Evolutionary conservation across 2,797 vertebrate species (phyloP), one percentile per base, ranked within the genome.

Genomic region (Alcedo atthis): DNA sequence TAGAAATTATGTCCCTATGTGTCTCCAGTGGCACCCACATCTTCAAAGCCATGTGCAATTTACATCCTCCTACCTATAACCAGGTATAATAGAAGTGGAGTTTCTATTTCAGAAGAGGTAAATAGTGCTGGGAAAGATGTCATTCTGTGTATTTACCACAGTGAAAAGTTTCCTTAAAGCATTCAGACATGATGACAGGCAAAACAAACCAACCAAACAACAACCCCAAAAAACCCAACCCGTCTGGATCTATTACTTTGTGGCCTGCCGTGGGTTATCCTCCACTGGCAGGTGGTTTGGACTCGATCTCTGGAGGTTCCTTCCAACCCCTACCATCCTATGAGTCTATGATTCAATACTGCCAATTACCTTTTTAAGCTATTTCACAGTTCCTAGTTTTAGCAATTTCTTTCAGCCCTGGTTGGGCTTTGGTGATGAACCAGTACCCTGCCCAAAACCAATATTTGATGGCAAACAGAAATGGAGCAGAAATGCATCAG

Each of bases 391-490:
- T 83, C 10, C 22, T 53, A 14, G 24, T 64, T 86, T 66, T 33
- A 68, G 5, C 22, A 74, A 22, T 32, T 48, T 45, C 35, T 87
- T 80, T 17, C 12, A 78, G 35, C 2, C 7, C 21, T 12, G 2
- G 3, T 0, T 77, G 30, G 53, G 15, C 24, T 70, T 74, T 32
- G 7, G 32, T 67, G 74, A 62, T 22, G 19, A 69, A 19, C 35
- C 45, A 59, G 21, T 13, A 68, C 6, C 13, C 14, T 55, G 22
- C 9, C 10, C 21, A 26, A 54, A 26, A 1, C 3, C 0, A 0
- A 9, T 17, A 59, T 6, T 21, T 81, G n/a, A 25, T 30, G 53
- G 53, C 16, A 68, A 61, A 3, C 8, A 81, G 18, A 64, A 74
- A 42, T 12, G 7, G 33, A 85, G 62, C 3, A 53, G 14, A 87